Evolutionary conservation across 1,140 invertebrate species (phyloP), one percentile per base, ranked within the genome.

Genomic region (Ruditapes philippinarum): DNA sequence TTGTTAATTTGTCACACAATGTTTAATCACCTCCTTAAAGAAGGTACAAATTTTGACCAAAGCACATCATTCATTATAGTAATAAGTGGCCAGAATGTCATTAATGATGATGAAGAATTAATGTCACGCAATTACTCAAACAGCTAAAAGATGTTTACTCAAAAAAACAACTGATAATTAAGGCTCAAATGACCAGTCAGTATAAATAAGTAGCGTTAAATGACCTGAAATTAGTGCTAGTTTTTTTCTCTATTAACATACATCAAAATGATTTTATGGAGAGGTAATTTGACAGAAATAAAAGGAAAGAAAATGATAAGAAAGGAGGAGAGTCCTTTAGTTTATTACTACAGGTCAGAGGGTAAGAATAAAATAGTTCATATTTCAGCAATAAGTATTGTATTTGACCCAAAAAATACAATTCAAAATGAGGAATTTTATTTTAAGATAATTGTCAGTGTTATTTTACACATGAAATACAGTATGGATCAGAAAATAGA

Each of bases 91-190:
- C 22, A 19, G 42, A 74, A 22, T 68, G 40, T 49, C 65, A 42
- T 70, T 83, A 83, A 84, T 70, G 82, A 51, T 73, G 40, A 73
- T 84, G 36, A 74, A 84, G 19, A 45, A 49, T 74, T 38, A 70
- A 74, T 70, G 36, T 84, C 45, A 65, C 28, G 4, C 14, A 84
- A 84, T 84, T 73, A 84, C 82, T 84, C 82, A 84, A 84, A 68
- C 40, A 17, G 1, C 7, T 70, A 70, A 70, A 70, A 36, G 33
- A 70, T 70, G 33, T 65, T 65, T 65, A 65, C 60, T 65, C 60
- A 65, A 65, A 65, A 65, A 65, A 31, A 31, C 31, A 65, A 5
- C 60, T 65, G 60, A 65, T 65, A 65, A n/a, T 65, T 65, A 33
- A 65, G 3, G 33, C 60, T 31, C 60, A 31, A 65, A 65, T 65